Evolutionary conservation across 2,888 invertebrate genomes (phyloP), one percentile per base, ranked within the genome.

Genomic region (Ptycholaimellus sp.): DNA sequence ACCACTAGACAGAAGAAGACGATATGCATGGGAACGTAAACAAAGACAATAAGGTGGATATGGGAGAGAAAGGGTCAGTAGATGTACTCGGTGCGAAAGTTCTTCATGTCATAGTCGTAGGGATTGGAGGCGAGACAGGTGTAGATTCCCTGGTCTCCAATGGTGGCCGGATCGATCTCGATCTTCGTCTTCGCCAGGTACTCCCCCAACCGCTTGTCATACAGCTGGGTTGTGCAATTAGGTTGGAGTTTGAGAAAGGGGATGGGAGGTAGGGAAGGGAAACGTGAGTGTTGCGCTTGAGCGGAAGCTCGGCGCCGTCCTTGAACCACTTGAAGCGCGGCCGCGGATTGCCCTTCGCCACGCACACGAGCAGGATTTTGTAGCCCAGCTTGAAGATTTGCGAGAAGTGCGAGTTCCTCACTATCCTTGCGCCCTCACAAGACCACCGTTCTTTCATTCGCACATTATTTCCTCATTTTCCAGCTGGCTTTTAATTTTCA

Each of bases 271-370:
- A n/a, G 13, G 9, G 25, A 25, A 9, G 7, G 7, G 25, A 9
- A 5, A 39, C 39, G 17, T 39, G 39, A 17, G 30, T 36, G 22
- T 35, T 36, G 4, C 9, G 25, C 17, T 20, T 25, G 13, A 19
- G 30, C 16, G 17, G 79, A 54, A 83, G 74, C 63, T 83, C 82
- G 18, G 75, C 73, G 22, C 81, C 82, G 57, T 83, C 81, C 59
- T 83, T 83, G 58, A 76, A 80, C 83, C 83, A 83, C 9, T 80
- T 82, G 44, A 82, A 78, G 46, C 78, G 76, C 0, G 82, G 82
- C 34, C 79, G 65, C 1, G 82, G 82, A 45, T 72, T 71, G 1
- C 83, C 83, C 54, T 74, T 73, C 1, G 83, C 82, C 29, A 76
- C 75, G 58, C 83, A 83, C 39, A 83, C 63, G 58, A 83, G 82